Evolutionary conservation across 2,888 invertebrate species (phyloP), one percentile per base, ranked within the genome.

Genomic region (Drosophila acutilabella): DNA sequence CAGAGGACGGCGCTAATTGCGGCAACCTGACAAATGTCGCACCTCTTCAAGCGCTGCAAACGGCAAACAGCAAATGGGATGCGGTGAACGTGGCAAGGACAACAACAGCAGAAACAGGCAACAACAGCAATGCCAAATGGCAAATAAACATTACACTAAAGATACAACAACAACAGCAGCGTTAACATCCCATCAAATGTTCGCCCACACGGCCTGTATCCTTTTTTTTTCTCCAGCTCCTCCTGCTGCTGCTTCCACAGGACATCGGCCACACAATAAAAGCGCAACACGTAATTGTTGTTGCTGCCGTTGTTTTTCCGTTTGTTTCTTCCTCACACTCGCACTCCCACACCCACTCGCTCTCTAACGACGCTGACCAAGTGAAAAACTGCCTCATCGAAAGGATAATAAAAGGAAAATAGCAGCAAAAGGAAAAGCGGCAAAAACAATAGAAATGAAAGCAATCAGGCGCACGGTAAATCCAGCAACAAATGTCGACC

Each of bases 21-120:
- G 89, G 81, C 84, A 80, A 76, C 78, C 80, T 86, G 87, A 80
- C 87, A 82, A 88, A 88, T 82, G 84, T 82, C 87, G 84, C 81
- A 88, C 89, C 83, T 86, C 83, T 40, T 20, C 2, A 50, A 61
- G 57, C 57, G 59, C 44, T 60, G 77, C 71, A 70, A 69, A 64
- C 60, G 58, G 75, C 56, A 79, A 74, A 64, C 60, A 61, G 75
- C 56, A 79, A 74, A 79, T 60, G 74, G 73, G 54, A 52, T 72
- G 73, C 65, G 73, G 78, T 56, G 44, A 47, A 60, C 62, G 61
- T 64, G 75, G 56, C 70, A 50, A 60, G 54, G 45, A 60, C 76
- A 65, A 11, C 50, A 38, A 41, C 53, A 41, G 45, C n/a, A n/a
- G n/a, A n/a, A n/a, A n/a, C n/a, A n/a, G n/a, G n/a, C 50, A 38